Evolutionary conservation across 2,113 vertebrate genomes (phyloP), one percentile per base, ranked within the genome.

Genomic region (Emydura subglobosa): DNA sequence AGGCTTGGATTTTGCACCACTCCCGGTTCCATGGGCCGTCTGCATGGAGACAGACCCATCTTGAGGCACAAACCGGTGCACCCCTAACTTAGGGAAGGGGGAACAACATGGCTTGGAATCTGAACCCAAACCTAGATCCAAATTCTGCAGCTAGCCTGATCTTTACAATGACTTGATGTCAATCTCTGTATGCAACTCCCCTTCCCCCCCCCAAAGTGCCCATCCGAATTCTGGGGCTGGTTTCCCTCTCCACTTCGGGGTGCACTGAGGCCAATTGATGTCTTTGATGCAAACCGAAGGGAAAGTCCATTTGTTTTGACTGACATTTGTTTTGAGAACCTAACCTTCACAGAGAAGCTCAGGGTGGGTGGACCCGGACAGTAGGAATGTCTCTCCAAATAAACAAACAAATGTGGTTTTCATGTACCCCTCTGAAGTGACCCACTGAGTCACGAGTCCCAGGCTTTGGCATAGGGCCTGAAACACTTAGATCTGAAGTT

Each of bases 351-450:
- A 47, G 25, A 47, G 74, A 47, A 47, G 74, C 74, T 27, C 11
- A 44, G 74, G 42, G 74, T 42, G 74, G 13, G 42, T 44, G 42
- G 39, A 47, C 10, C 25, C 4, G 44, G 25, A 42, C 10, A 76
- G 22, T 42, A 25, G 24, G 42, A 47, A 14, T 11, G 1, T 25
- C 25, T 47, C 25, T 42, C 74, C 74, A 25, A 27, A 42, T 44
- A 42, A 78, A 25, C 6, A 74, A 74, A 42, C 4, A 78, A 13
- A 8, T 0, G 0, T 10, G 50, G 39, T 44, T 80, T 78, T 83
- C 65, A 1, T 42, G 55, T 42, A 86, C 7, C 39, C 4, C 10
- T 54, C 82, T 1, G 0, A 44, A 25, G 51, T 22, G 82, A 91
- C 24, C 86, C 83, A 34, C 4, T 79, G 22, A 93, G 82, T 51